Conservation (phyloP, 2,797 vertebrate genomes). For the Acanthornis magna region DNA sequence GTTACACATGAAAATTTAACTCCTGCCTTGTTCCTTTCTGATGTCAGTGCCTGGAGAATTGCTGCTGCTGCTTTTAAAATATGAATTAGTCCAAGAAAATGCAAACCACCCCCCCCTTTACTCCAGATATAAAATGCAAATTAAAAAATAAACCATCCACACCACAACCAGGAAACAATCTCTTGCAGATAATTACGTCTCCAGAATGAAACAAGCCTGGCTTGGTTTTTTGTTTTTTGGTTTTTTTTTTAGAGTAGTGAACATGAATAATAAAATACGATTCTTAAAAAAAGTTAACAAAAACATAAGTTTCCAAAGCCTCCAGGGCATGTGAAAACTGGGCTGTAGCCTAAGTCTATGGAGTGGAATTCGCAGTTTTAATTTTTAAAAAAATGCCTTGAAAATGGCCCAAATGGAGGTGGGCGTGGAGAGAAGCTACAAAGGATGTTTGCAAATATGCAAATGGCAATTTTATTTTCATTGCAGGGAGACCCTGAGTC, state of each 20-base stretch:
- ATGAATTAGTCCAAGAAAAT: neutral
- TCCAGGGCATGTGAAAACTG: neutral
- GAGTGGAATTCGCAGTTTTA: neutral
- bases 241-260: neutral
- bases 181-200: slow-evolving; percentile 11
- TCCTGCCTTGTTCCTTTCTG: neutral
- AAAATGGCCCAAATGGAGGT: neutral
- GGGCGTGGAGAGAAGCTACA: neutral
- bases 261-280: slow-evolving; percentile 51
- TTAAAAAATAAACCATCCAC: neutral
- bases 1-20: slow-evolving; percentile 7
- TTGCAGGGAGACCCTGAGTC: neutral
- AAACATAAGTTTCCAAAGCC: neutral
- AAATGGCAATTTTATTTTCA: neutral
- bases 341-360: neutral
- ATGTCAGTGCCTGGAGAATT: neutral
- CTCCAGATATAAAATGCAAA: neutral
- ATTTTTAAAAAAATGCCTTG: neutral
- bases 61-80: neutral
- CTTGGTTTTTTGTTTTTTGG: neutral
- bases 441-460: neutral
- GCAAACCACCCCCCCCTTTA: neutral
- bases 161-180: neutral
- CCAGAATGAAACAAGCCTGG: neutral
- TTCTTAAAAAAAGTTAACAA: neutral